These are phyloP conservation scores for Euclidia mi DNA, from an alignment of 2,888 invertebrate species.

Conservation along the genomic window DNA sequence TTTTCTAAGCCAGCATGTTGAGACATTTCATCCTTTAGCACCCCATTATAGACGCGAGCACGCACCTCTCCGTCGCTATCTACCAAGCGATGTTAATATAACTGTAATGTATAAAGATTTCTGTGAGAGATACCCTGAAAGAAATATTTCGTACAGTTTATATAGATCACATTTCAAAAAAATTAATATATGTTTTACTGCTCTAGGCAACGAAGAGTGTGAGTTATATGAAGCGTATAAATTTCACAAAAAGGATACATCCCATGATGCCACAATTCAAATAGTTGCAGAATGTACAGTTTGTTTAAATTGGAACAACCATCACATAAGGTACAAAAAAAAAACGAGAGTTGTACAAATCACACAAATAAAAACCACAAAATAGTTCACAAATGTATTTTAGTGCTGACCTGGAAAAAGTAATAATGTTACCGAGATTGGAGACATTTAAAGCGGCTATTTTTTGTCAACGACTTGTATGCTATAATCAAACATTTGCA, in stretches of 20 bases:
- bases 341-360: conserved; percentile 13
- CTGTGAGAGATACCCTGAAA: not conserved
- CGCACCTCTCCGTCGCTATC: conserved; percentile 1
- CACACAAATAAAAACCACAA: conserved; percentile 11
- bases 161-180: conserved; percentile 14
- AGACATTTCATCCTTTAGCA: conserved; percentile 5
- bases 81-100: conserved; percentile 6
- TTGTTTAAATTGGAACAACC: conserved; percentile 9
- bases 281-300: conserved; percentile 2
- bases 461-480: conserved; percentile 7
- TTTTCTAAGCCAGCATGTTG: conserved; percentile 8
- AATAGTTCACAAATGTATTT: conserved; percentile 7
- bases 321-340: conserved; percentile 8
- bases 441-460: conserved; percentile 5
- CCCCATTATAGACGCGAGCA: conserved; percentile 4
- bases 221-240: conserved; percentile 21
- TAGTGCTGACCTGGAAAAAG: conserved; percentile 21
- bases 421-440: conserved; percentile 19
- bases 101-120: conserved; percentile 4
- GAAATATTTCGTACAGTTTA: conserved; percentile 1
- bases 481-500: conserved; percentile 28
- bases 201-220: conserved; percentile 35
- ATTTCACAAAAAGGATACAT: conserved; percentile 10
- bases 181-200: conserved; percentile 34
- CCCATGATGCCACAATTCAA: conserved; percentile 1